Conservation (phyloP, 2,797 vertebrate genomes). For the Valencia hispanica region DNA sequence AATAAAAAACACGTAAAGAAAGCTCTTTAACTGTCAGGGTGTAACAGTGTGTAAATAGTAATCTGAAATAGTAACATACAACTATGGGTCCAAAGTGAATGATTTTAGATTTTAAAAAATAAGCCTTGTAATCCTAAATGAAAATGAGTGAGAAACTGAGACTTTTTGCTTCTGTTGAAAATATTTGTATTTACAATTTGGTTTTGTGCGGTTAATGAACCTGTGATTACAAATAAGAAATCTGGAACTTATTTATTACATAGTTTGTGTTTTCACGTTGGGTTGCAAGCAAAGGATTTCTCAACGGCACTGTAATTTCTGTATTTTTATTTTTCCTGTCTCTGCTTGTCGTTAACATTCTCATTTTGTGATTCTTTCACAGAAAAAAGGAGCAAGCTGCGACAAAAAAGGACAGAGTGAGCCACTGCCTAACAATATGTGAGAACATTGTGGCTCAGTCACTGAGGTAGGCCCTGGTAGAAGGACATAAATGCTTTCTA, state of each 20-base stretch:
- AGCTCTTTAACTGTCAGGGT: too few relatives aligned
- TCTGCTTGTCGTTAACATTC: neutral
- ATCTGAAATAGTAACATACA: neutral
- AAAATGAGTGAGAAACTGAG: neutral
- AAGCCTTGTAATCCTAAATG: neutral
- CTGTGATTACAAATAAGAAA: too few relatives aligned
- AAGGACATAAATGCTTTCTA: neutral
- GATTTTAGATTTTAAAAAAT: neutral
- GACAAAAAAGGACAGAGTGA: slow-evolving; percentile 96
- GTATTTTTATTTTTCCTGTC: neutral
- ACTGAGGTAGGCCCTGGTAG: slow-evolving; percentile 85
- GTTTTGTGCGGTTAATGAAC: too few relatives aligned
- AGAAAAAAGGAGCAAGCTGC: slow-evolving; percentile 97
- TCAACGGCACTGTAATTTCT: neutral
- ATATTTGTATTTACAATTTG: neutral
- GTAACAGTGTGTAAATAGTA: too few relatives aligned
- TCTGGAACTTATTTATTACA: too few relatives aligned
- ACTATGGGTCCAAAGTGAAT: neutral
- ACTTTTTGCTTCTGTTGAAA: too few relatives aligned
- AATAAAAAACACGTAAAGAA: too few relatives aligned
- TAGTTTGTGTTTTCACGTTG: neutral
- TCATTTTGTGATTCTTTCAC: slow-evolving; percentile 13
- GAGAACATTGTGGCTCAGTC: slow-evolving; percentile 98
- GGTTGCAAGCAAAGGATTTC: neutral
- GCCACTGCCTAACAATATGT: slow-evolving; percentile 97